phyloP scores from a whole-genome alignment of 2,888 invertebrate genomes.

The Leptura quadrifasciata region DNA sequence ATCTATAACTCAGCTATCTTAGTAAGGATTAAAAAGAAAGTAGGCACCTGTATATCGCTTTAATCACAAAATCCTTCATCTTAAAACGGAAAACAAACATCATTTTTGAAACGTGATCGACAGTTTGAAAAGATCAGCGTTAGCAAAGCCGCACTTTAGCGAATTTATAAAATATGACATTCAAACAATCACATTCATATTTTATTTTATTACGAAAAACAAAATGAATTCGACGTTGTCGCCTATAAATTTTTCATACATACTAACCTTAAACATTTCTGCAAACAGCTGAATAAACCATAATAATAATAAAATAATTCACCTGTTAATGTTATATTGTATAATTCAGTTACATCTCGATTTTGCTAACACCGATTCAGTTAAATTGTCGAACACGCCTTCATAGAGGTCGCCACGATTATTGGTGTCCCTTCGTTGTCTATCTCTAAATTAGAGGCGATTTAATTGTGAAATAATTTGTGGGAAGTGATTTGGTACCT shows the following conservation, averaged over 20 bases:
- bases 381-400: background rate
- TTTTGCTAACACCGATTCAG: background rate
- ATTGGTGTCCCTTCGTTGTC: background rate
- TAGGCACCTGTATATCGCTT: no score
- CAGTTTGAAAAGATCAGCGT: background rate
- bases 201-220: background rate
- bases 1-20: no score
- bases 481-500: slow-evolving; percentile 11
- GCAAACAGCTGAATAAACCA: background rate
- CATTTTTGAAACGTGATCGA: background rate
- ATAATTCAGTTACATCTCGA: background rate
- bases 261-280: background rate
- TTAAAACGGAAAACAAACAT: background rate
- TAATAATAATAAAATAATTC: background rate
- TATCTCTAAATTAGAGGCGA: background rate
- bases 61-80: background rate
- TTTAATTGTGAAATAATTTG: background rate
- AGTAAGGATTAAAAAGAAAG: no score
- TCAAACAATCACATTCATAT: background rate
- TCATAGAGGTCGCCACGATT: background rate
- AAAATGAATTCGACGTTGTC: background rate
- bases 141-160: background rate
- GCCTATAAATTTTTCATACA: background rate
- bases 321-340: background rate
- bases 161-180: background rate